Base-by-base conservation (phyloP, 2,113 vertebrate genomes). In the Manacus vitellinus region DNA sequence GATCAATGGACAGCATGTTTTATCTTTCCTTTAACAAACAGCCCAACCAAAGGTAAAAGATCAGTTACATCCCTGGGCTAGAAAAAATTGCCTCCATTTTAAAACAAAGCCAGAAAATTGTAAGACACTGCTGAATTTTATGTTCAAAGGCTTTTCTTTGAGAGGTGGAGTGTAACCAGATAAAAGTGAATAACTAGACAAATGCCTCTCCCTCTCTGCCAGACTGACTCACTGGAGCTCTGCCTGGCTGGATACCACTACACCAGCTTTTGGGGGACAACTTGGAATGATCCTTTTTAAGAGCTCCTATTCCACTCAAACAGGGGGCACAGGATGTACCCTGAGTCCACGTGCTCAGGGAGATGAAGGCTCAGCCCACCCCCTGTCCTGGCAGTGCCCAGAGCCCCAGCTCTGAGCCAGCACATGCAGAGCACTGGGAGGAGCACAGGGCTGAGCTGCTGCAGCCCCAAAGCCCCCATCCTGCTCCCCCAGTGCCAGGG, bases 21-120 rank as follows among this genome's bases (percentile, higher is more conserved):
- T 74, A 85, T 49, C 81, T 93, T 63, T 20, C 37, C 59, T 86
- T 62, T 62, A 74, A 72, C 68, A 73, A 97, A 71, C 23, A 62
- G 41, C 51, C 41, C 71, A 76, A 19, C 22, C 54, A 74, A 80
- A 96, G 63, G 59, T 71, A 92, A 81, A 88, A 94, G 66, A 88
- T 84, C 92, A 89, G 76, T 88, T 80, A 71, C 56, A 56, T 78
- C 83, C 67, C 51, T 16, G 70, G 47, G 41, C 90, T 83, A 85
- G 67, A 65, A 76, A 95, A 89, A 79, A 30, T 9, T 49, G 62
- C 52, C 61, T 89, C 70, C 0, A 0, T 59, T 89, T 93, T 78
- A 49, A 94, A 92, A 93, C 31, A 47, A 85, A 88, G 30, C 54
- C 66, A 76, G 19, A 68, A 61, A 59, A 82, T 31, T 56, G 27